A percentile compares a stretch with the other conserved stretches of the same genome.
Evolutionary conservation across 2,888 invertebrate species (phyloP).

Genomic region (Octonoba sinensis): DNA sequence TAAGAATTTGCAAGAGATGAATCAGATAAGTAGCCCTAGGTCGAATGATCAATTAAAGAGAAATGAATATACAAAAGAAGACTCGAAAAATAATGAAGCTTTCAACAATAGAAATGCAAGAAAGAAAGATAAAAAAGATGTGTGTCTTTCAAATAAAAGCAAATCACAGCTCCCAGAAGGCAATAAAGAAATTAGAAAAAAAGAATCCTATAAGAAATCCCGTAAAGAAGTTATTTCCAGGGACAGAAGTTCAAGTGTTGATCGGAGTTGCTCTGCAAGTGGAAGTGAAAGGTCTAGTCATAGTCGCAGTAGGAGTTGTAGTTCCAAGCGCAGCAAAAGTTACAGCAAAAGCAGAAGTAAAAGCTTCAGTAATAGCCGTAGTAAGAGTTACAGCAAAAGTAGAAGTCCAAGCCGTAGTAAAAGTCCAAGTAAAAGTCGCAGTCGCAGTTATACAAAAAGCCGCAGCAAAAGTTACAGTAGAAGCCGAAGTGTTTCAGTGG

Average conservation of each 20-base stretch:
- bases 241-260: slow-evolving; percentile 31
- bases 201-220: background rate
- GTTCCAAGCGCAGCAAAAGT: slow-evolving; percentile 28
- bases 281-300: slow-evolving; percentile 10
- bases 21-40: no score
- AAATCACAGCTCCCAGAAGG: no score
- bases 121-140: no score
- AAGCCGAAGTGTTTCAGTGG: slow-evolving; percentile 44
- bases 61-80: background rate
- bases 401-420: slow-evolving; percentile 25
- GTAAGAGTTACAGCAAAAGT: slow-evolving; percentile 36
- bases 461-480: slow-evolving; percentile 51
- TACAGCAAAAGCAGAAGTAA: slow-evolving; percentile 7
- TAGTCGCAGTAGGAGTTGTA: slow-evolving; percentile 23
- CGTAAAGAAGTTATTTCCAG: slow-evolving; percentile 13
- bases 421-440: slow-evolving; percentile 29
- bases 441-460: slow-evolving; percentile 30
- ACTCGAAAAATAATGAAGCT: slow-evolving; percentile 21
- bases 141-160: no score
- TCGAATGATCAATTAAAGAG: no score
- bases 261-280: slow-evolving; percentile 14
- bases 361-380: slow-evolving; percentile 32
- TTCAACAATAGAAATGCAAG: no score
- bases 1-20: no score
- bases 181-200: no score